Base-by-base conservation (phyloP, 2,888 invertebrate species). In the Amphipoea oculea region DNA sequence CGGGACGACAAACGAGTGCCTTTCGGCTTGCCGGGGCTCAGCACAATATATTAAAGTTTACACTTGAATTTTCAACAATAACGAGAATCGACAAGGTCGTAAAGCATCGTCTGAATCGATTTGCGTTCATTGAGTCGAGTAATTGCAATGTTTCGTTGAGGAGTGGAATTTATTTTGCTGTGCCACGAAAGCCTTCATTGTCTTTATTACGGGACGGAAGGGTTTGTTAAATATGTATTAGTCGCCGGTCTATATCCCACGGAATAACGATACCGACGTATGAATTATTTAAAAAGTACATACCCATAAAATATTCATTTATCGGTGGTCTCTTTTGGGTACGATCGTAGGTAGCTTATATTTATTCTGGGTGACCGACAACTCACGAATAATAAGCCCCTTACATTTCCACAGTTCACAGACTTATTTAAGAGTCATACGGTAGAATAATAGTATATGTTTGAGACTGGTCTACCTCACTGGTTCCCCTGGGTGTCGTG, bases 111-210 rank as follows among this genome's bases (percentile, higher is more conserved):
- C 89, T 91, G 91, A 94, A 94, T 94, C 94, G 94, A 94, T 95
- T 95, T 93, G 92, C 90, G 94, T 92, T 94, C 95, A 95, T 92
- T 93, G 94, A 92, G 88, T 94, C 95, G 94, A 92, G 92, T 95
- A 94, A 95, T 95, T 94, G 95, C 93, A 92, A 93, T 92, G 92
- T 93, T 94, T 94, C 89, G 90, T 89, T 90, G 91, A 93, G 89
- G 83, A 91, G 91, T 88, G 81, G 87, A 92, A 92, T 94, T 93
- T 92, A 93, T 94, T 93, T 92, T 89, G 88, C 90, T 90, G 82
- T 87, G 85, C 89, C 88, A 87, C 86, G 85, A 90, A 89, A 91
- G 86, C 88, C 84, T 90, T 91, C 87, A 94, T 94, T 94, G 93
- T 94, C 90, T 92, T 91, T 92, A 93, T 93, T 92, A 92, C 85